Base-by-base conservation (phyloP, 1,140 invertebrate genomes). In the Dendroctonus ponderosae region DNA sequence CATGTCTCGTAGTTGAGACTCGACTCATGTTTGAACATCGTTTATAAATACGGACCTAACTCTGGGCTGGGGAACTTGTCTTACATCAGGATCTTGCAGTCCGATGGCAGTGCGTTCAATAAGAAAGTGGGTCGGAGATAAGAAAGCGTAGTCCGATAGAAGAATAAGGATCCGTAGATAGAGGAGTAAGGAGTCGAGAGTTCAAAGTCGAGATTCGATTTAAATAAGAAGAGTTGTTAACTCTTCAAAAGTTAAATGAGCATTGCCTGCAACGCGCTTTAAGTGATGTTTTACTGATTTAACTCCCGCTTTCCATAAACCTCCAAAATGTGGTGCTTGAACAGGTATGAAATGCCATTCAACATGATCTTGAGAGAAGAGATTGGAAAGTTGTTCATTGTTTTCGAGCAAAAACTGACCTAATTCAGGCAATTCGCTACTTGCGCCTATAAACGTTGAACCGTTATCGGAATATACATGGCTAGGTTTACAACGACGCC, bases 391-490 rank as follows among this genome's bases (percentile, higher is more conserved):
- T 12, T 58, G 6, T 7, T 46, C 42, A 3, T 26, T 6, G 7
- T 15, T 54, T 7, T 59, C 5, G n/a, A 2, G 8, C 26, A 44
- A 8, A 15, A 58, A 42, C 4, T 43, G 43, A 43, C 40, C 5
- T 26, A 59, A 5, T 1, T 59, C 6, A 3, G 3, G 3, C 5
- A 59, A 43, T 15, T 59, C 56, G 4, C 9, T 7, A 6, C 46
- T 3, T 5, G 62, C 52, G 14, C 8, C 52, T 8, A 65, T 40
- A 42, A 70, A 70, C 38, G 62, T 70, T 8, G 59, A 54, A 4
- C 65, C 68, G 58, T 70, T 70, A 42, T 70, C 68, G 12, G 66
- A 76, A 53, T 66, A 74, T 0, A 80, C 58, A 15, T 6, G 9
- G 5, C 0, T n/a, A 38, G 52, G 40, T 39, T 44, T 65, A 8